A percentile compares a stretch with the other conserved stretches of the same genome.
These are phyloP conservation scores for Lasiommata megera DNA, from an alignment of 2,888 invertebrate species.

Conservation along the genomic window DNA sequence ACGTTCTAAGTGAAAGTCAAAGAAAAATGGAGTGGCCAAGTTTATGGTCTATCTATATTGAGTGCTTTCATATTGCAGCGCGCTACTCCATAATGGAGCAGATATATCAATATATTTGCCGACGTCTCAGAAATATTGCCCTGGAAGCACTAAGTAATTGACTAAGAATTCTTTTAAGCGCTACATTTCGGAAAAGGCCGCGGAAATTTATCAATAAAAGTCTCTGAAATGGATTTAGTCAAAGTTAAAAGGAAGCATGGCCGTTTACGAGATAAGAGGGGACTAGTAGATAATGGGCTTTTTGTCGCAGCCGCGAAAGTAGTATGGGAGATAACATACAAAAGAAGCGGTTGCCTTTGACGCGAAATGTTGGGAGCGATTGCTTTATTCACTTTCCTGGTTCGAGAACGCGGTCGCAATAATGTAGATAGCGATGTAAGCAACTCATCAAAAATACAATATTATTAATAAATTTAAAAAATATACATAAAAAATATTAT, in stretches of 20 bases:
- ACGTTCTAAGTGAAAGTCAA: no score
- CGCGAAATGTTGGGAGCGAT: slow-evolving; percentile 49
- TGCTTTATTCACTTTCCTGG: no score
- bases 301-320: slow-evolving; percentile 61
- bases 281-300: slow-evolving; percentile 61
- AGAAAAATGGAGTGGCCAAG: no score
- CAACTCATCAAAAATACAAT: no score
- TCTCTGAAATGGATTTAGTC: slow-evolving; percentile 39
- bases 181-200: slow-evolving; percentile 13
- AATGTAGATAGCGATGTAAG: no score
- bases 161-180: slow-evolving; percentile 22
- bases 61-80: not conserved
- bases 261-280: slow-evolving; percentile 67
- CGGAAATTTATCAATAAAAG: slow-evolving; percentile 34
- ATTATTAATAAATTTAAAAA: no score
- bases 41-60: not conserved
- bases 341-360: slow-evolving; percentile 53
- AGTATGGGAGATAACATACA: slow-evolving; percentile 4
- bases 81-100: slow-evolving; percentile 6
- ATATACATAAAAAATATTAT: no score
- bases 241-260: slow-evolving; percentile 64
- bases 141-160: slow-evolving; percentile 20
- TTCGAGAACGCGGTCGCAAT: no score
- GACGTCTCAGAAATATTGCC: slow-evolving; percentile 8
- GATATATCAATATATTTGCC: slow-evolving; percentile 10